Evolutionary conservation across 2,888 invertebrate genomes (phyloP).

Genomic region (Microctonus brassicae): DNA sequence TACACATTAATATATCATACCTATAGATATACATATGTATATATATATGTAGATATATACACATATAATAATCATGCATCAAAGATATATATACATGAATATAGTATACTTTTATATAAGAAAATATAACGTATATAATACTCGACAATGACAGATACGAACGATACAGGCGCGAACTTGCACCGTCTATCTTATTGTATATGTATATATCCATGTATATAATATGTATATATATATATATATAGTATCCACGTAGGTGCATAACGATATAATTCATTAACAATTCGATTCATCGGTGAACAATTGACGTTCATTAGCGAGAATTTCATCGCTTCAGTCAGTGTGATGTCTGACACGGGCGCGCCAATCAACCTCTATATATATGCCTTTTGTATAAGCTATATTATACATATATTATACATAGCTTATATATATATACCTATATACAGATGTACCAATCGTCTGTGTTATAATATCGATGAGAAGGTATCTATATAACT

Average conservation of each 20-base stretch:
- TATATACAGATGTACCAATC: not conserved
- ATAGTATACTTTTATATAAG: too few species aligned
- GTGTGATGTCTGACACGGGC: constrained; percentile 31
- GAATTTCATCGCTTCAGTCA: constrained; percentile 42
- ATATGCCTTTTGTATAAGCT: constrained; percentile 8
- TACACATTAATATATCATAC: not conserved
- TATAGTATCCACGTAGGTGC: constrained; percentile 21
- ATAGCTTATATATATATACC: constrained; percentile 3
- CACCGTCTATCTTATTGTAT: constrained; percentile 29
- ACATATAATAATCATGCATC: not conserved
- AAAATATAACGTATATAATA: constrained; percentile 10
- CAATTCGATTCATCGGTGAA: constrained; percentile 65
- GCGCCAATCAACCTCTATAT: constrained; percentile 44
- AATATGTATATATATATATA: not conserved
- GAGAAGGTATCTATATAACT: not conserved
- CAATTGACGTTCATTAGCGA: constrained; percentile 64
- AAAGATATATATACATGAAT: not conserved
- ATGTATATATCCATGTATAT: constrained; percentile 11
- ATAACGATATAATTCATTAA: constrained; percentile 65
- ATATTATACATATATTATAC: constrained; percentile 10
- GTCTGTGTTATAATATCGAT: constrained; percentile 10
- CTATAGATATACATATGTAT: not conserved
- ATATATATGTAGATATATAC: not conserved
- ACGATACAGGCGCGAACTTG: constrained; percentile 14
- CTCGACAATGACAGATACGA: constrained; percentile 49